A percentile compares a stretch with the other conserved stretches of the same genome.
Evolutionary conservation across 2,113 vertebrate genomes (phyloP).

Genomic region (Chascanopsetta lugubris): DNA sequence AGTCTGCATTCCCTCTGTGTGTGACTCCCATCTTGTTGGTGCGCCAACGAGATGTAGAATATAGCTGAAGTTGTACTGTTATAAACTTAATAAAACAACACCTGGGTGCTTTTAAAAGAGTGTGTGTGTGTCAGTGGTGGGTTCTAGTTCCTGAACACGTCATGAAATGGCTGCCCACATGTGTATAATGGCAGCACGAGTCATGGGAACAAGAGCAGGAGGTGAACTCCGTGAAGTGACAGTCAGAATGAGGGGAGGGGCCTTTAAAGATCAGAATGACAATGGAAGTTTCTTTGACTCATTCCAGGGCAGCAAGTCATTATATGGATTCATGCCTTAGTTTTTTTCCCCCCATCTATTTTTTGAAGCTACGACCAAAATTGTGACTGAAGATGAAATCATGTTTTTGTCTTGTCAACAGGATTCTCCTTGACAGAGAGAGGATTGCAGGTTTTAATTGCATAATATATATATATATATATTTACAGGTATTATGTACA

Average conservation of each 20-base stretch:
- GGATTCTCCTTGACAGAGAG: neutral
- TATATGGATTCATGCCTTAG: too few relatives aligned
- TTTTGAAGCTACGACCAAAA: neutral
- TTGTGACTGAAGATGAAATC: neutral
- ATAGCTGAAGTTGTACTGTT: conserved; percentile 51
- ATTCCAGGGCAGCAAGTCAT: too few relatives aligned
- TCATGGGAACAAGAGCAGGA: neutral
- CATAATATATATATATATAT: conserved; percentile 8
- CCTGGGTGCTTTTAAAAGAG: conserved; percentile 50
- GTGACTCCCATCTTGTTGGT: conserved; percentile 57
- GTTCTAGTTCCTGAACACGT: conserved; percentile 7
- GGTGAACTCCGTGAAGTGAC: neutral
- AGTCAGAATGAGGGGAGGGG: neutral
- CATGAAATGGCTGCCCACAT: neutral
- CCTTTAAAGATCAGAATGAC: too few relatives aligned
- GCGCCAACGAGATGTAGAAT: conserved; percentile 65
- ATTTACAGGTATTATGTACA: conserved; percentile 23
- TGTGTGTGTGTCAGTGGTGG: conserved; percentile 15
- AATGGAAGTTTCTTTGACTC: too few relatives aligned
- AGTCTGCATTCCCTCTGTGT: conserved; percentile 60
- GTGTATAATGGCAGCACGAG: neutral
- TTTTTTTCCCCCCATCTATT: too few relatives aligned
- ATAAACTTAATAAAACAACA: conserved; percentile 56
- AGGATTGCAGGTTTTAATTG: conserved; percentile 32
- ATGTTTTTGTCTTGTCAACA: neutral